These are phyloP conservation scores for Alligator sinensis DNA, from an alignment of 2,113 vertebrate species.

Conservation along the genomic window DNA sequence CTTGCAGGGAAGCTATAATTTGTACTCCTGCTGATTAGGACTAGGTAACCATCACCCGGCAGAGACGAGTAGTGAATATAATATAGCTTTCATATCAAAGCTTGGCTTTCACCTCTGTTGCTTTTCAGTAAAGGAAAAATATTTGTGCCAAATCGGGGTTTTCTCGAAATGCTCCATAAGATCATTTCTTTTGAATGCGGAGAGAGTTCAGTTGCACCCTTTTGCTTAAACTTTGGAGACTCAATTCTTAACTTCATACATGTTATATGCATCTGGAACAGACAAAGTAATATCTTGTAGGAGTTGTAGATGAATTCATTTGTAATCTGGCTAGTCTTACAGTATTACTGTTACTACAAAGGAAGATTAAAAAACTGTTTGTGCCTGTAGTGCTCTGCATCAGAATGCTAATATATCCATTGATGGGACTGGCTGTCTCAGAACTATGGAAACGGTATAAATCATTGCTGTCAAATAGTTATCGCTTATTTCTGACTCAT, in stretches of 20 bases:
- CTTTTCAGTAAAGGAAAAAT: not conserved
- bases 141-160: not conserved
- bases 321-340: not conserved
- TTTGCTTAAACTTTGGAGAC: not conserved
- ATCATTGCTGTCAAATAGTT: not conserved
- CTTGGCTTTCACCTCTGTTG: not conserved
- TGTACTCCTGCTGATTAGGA: not conserved
- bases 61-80: not conserved
- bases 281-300: not conserved
- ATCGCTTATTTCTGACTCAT: not conserved
- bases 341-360: not conserved
- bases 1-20: not conserved
- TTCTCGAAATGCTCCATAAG: not conserved
- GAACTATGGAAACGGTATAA: not conserved
- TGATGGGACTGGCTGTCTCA: not conserved
- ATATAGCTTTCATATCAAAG: not conserved
- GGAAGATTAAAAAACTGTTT: not conserved
- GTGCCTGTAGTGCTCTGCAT: not conserved
- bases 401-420: fast-evolving
- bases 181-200: not conserved
- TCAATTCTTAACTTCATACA: not conserved
- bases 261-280: fast-evolving
- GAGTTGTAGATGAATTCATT: not conserved
- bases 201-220: not conserved
- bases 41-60: not conserved